phyloP scores from a whole-genome alignment of 2,888 invertebrate species.

The Leptinotarsa rubiginosa region DNA sequence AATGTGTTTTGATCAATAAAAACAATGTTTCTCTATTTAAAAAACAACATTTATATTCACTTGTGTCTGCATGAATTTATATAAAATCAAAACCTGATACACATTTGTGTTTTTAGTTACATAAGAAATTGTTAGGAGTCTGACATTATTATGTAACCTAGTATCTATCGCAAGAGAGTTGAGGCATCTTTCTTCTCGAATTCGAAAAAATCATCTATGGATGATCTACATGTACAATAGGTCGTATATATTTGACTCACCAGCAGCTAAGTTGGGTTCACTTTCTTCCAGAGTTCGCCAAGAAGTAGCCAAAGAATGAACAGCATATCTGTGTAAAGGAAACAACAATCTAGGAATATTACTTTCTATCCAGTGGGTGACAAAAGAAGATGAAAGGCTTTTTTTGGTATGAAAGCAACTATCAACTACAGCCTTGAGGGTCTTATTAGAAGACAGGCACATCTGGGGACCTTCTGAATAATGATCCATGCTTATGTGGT shows the following conservation, averaged over 20 bases:
- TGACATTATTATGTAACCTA: too few species aligned
- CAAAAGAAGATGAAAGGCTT: slow-evolving; percentile 78
- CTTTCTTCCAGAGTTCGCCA: slow-evolving; percentile 66
- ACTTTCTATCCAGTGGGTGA: slow-evolving; percentile 84
- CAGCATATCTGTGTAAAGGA: slow-evolving; percentile 75
- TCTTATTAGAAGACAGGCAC: slow-evolving; percentile 74
- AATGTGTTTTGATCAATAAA: too few species aligned
- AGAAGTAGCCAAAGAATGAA: slow-evolving; percentile 72
- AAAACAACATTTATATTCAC: too few species aligned
- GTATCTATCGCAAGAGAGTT: too few species aligned
- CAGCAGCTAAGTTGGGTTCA: slow-evolving; percentile 60
- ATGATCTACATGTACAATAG: too few species aligned
- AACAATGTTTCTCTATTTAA: too few species aligned
- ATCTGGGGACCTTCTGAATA: slow-evolving; percentile 74
- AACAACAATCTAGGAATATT: slow-evolving; percentile 82
- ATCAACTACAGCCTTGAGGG: slow-evolving; percentile 78
- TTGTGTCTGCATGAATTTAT: too few species aligned
- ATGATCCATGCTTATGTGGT: slow-evolving; percentile 84
- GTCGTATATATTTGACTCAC: slow-evolving; percentile 49
- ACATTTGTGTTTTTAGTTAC: too few species aligned
- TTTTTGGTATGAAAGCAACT: slow-evolving; percentile 87
- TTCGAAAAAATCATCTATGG: too few species aligned
- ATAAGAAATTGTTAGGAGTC: too few species aligned
- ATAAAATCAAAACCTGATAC: too few species aligned
- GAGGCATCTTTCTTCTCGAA: too few species aligned